Conservation (phyloP, 2,113 vertebrate genomes). For the Microcebus murinus region DNA sequence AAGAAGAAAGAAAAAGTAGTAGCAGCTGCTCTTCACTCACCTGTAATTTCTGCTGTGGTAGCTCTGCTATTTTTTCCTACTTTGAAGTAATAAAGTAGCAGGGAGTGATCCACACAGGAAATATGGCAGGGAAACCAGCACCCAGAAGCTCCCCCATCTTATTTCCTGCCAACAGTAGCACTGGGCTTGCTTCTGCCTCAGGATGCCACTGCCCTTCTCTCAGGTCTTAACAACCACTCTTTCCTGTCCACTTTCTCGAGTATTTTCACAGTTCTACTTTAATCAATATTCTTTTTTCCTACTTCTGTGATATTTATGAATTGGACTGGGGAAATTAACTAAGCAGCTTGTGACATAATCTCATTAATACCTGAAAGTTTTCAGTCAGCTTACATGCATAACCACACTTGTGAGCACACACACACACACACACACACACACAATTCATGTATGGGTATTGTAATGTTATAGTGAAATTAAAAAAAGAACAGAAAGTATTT, state of each 20-base stretch:
- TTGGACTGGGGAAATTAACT: neutral
- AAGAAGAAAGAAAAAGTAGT: neutral
- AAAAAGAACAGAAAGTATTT: neutral
- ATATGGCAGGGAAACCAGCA: neutral
- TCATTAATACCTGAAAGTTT: neutral
- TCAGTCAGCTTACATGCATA: neutral
- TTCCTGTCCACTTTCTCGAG: too few relatives aligned
- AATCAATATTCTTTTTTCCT: neutral
- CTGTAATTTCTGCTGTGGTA: neutral
- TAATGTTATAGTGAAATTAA: neutral
- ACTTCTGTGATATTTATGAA: neutral
- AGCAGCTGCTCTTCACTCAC: neutral
- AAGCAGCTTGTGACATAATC: neutral
- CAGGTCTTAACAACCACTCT: neutral
- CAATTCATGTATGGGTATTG: neutral
- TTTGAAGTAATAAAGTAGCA: neutral
- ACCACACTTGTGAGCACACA: too few relatives aligned
- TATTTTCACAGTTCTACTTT: neutral
- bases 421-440: neutral
- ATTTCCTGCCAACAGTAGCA: accelerated
- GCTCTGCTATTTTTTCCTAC: neutral
- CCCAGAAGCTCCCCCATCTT: accelerated
- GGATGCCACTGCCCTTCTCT: too few relatives aligned
- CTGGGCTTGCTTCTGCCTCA: accelerated
- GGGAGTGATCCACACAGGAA: too few relatives aligned